These are phyloP conservation scores for Plodia interpunctella DNA, from an alignment of 1,140 invertebrate species.

Conservation along the genomic window DNA sequence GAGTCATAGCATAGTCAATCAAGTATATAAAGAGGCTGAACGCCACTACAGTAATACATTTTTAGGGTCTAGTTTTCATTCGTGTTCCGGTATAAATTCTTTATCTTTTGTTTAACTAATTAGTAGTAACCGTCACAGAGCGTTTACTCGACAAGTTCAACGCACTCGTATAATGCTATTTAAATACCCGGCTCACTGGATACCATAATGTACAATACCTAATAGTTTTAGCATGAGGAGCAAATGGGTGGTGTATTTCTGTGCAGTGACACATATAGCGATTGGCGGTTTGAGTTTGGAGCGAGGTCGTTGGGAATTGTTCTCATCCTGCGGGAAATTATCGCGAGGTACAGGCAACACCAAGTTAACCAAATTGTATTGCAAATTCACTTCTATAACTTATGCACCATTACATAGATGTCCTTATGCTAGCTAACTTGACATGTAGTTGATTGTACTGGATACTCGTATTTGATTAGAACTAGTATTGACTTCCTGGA, in stretches of 20 bases:
- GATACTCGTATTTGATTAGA: too few relatives aligned
- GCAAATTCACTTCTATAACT: neutral
- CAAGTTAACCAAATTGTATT: neutral
- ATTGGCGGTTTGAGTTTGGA: conserved; percentile 14
- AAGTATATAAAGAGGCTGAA: too few relatives aligned
- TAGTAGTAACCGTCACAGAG: neutral
- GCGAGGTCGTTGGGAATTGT: conserved; percentile 22
- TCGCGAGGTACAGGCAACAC: neutral
- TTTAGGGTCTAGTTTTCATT: too few relatives aligned
- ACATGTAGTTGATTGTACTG: too few relatives aligned
- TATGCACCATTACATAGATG: too few relatives aligned
- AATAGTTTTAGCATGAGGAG: too few relatives aligned
- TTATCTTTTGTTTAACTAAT: too few relatives aligned
- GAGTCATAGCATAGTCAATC: too few relatives aligned
- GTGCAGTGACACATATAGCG: neutral
- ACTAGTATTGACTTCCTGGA: too few relatives aligned
- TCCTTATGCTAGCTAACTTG: too few relatives aligned
- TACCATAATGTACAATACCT: neutral
- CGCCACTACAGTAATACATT: too few relatives aligned
- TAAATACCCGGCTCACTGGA: neutral
- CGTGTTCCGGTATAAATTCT: too few relatives aligned
- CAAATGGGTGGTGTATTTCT: neutral
- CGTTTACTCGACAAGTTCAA: neutral
- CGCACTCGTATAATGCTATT: conserved; percentile 5
- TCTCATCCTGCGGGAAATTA: conserved; percentile 18